These are phyloP conservation scores for Serilophus lunatus DNA, from an alignment of 2,113 vertebrate genomes.

Conservation along the genomic window DNA sequence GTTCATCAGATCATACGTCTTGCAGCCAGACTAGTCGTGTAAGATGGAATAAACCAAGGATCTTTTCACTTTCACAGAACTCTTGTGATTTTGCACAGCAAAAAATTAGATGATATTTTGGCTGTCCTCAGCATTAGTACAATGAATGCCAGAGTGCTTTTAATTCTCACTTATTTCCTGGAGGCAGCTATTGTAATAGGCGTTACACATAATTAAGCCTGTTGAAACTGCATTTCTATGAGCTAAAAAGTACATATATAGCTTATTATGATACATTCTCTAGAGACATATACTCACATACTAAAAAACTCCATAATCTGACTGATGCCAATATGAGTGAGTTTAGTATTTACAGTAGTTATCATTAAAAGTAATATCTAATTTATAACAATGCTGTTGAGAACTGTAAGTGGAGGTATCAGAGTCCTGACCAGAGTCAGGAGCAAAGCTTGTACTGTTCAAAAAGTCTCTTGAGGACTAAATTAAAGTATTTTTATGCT, in stretches of 20 bases:
- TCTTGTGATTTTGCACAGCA: not conserved
- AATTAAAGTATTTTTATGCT: not conserved
- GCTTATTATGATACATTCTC: not conserved
- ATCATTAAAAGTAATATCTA: not conserved
- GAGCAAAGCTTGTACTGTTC: not conserved
- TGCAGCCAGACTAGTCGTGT: not conserved
- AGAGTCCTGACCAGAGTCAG: too few species aligned
- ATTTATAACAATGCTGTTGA: not conserved
- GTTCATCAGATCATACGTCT: not conserved
- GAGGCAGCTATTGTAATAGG: not conserved
- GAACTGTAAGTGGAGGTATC: not conserved
- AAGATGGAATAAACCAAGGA: not conserved
- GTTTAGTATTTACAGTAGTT: not conserved
- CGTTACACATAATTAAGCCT: slow-evolving; percentile 1
- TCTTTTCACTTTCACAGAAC: not conserved
- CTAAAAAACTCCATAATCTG: not conserved
- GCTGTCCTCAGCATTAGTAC: not conserved
- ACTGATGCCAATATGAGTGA: not conserved
- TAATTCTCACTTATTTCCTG: not conserved
- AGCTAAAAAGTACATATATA: not conserved
- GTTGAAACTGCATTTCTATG: not conserved
- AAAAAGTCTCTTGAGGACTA: not conserved
- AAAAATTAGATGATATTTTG: not conserved
- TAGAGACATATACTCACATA: not conserved
- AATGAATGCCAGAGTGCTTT: not conserved